phyloP scores from a whole-genome alignment of 2,888 invertebrate genomes.

The Leptarthrus brevirostris region DNA sequence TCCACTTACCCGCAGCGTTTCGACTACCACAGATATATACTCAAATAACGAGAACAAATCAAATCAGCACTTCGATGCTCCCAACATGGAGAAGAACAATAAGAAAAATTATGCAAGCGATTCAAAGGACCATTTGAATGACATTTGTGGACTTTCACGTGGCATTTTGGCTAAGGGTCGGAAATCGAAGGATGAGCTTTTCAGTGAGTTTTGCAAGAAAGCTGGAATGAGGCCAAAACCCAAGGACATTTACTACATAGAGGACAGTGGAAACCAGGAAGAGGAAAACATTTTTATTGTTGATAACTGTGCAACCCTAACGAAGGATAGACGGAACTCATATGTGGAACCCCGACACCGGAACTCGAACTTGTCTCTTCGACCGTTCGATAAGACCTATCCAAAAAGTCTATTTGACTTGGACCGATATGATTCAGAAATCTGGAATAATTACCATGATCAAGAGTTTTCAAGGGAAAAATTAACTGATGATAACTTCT shows the following conservation, averaged over 20 bases:
- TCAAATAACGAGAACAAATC: slow-evolving; percentile 56
- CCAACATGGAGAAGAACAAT: slow-evolving; percentile 43
- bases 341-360: slow-evolving; percentile 61
- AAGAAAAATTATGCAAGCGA: slow-evolving; percentile 53
- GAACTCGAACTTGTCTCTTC: slow-evolving; percentile 64
- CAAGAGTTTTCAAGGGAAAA: slow-evolving; percentile 50
- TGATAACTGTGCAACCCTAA: slow-evolving; percentile 54
- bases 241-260: slow-evolving; percentile 66
- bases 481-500: slow-evolving; percentile 55
- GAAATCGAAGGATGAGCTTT: slow-evolving; percentile 66
- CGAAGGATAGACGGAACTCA: slow-evolving; percentile 59
- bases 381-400: slow-evolving; percentile 56
- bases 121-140: slow-evolving; percentile 53
- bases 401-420: slow-evolving; percentile 59
- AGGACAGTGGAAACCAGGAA: slow-evolving; percentile 55
- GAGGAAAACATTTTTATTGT: slow-evolving; percentile 61
- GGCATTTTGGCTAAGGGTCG: slow-evolving; percentile 58
- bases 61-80: neutral
- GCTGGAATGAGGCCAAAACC: slow-evolving; percentile 64
- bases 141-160: slow-evolving; percentile 63
- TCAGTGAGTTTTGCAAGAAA: slow-evolving; percentile 64
- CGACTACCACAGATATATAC: slow-evolving; percentile 65
- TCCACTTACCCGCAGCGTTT: slow-evolving; percentile 65
- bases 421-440: slow-evolving; percentile 57
- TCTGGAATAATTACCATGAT: slow-evolving; percentile 39